A percentile compares a stretch with the other conserved stretches of the same genome.
Conservation (phyloP, 2,113 vertebrate species). For the Anser cygnoides region DNA sequence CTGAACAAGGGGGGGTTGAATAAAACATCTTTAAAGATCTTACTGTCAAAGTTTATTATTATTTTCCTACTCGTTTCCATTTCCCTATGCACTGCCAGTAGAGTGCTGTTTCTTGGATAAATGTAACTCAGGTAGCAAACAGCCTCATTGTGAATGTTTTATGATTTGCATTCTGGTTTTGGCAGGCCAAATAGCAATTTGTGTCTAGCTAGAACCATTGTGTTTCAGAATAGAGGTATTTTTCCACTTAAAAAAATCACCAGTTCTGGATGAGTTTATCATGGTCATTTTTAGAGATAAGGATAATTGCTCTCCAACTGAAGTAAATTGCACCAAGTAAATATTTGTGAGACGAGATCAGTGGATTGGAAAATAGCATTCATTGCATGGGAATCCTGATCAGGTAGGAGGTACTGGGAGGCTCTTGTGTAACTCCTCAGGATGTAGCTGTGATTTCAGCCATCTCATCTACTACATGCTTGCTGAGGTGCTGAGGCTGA, state of each 20-base stretch:
- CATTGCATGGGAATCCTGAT: neutral
- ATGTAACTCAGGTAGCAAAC: neutral
- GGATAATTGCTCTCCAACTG: neutral
- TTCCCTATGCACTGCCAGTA: neutral
- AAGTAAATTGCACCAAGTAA: neutral
- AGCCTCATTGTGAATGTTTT: neutral
- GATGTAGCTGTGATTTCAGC: neutral
- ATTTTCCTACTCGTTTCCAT: neutral
- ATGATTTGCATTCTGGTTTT: neutral
- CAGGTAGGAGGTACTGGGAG: neutral
- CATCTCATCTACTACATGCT: neutral
- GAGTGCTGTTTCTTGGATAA: neutral
- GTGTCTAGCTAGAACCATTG: neutral
- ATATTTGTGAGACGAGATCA: neutral
- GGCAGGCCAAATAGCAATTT: neutral
- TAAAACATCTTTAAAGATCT: slow-evolving; percentile 5
- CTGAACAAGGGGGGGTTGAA: neutral
- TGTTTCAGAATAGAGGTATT: neutral
- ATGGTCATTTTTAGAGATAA: neutral
- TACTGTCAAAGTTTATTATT: neutral
- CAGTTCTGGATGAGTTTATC: neutral
- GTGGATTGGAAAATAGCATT: neutral
- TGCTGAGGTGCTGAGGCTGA: neutral
- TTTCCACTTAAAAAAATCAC: neutral
- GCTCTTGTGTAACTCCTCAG: neutral